These are phyloP conservation scores for Pleuronectes platessa DNA, from an alignment of 2,113 vertebrate genomes.

Conservation along the genomic window DNA sequence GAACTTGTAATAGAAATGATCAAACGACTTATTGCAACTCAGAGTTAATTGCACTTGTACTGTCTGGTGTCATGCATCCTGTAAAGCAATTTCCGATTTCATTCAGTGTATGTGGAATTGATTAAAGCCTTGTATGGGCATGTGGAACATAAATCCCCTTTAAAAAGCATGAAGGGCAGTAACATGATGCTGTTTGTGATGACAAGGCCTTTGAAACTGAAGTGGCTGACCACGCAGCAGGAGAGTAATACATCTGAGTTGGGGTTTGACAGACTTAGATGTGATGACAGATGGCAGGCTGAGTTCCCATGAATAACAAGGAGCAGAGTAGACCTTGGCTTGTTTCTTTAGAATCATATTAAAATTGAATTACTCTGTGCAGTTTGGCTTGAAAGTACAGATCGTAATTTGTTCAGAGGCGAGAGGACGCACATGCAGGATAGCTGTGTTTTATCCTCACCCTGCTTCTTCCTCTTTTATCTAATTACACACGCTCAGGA, in stretches of 20 bases:
- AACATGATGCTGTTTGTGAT: background rate
- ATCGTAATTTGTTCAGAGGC: conserved; percentile 31
- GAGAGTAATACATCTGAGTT: conserved; percentile 27
- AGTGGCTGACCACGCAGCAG: background rate
- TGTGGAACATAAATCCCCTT: background rate
- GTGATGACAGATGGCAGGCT: conserved; percentile 46
- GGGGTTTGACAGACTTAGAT: conserved; percentile 38
- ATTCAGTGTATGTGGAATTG: background rate
- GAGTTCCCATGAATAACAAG: conserved; percentile 50
- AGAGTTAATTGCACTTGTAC: conserved; percentile 5
- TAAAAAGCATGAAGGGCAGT: background rate
- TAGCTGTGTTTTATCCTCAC: conserved; percentile 30
- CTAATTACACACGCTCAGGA: conserved; percentile 26
- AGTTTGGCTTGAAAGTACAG: conserved; percentile 35
- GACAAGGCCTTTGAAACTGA: conserved; percentile 1
- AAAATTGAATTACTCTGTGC: conserved; percentile 47
- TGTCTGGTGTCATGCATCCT: background rate
- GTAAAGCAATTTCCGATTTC: background rate
- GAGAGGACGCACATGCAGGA: conserved; percentile 2
- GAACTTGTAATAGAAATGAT: background rate
- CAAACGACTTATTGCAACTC: background rate
- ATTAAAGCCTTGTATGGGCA: background rate
- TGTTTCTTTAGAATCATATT: conserved; percentile 48
- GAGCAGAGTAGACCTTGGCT: conserved; percentile 32
- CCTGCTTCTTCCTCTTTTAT: conserved; percentile 19